Evolutionary conservation across 2,797 vertebrate genomes (phyloP).

Genomic region (Brachymystax lenok): DNA sequence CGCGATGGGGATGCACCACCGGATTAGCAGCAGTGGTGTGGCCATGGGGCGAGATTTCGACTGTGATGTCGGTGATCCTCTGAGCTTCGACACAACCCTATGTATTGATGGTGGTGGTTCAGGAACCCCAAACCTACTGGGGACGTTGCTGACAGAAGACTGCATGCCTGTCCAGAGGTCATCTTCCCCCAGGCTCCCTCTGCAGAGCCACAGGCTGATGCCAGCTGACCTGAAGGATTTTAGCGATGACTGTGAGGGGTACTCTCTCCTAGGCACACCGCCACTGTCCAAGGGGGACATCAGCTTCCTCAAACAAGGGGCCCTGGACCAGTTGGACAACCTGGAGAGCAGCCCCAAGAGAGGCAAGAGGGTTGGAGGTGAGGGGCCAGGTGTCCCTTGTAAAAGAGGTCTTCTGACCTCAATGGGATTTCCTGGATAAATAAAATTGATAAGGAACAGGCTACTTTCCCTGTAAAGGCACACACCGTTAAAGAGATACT

Average conservation of each 20-base stretch:
- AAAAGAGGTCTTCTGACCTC: neutral
- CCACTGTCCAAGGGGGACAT: conserved; percentile 14
- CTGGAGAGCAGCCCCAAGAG: conserved; percentile 16
- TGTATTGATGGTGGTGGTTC: neutral
- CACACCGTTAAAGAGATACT: neutral
- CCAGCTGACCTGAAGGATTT: conserved; percentile 23
- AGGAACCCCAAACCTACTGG: neutral
- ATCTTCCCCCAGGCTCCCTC: neutral
- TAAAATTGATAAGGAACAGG: neutral
- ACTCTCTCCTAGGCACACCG: conserved; percentile 21
- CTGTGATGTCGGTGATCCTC: neutral
- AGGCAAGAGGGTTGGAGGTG: conserved; percentile 53
- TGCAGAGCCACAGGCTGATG: neutral
- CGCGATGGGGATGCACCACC: neutral
- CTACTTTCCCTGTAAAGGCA: neutral
- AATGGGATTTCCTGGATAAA: neutral
- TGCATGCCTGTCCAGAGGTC: neutral
- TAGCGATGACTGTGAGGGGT: conserved; percentile 10
- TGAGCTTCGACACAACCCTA: neutral
- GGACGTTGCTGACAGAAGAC: neutral
- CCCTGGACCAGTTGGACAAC: conserved; percentile 22
- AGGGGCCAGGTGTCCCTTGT: neutral
- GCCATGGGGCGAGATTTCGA: neutral
- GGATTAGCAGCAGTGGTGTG: neutral
- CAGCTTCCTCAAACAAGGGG: conserved; percentile 29